Evolutionary conservation across 2,888 invertebrate species (phyloP).

Genomic region (Erebia ligea): DNA sequence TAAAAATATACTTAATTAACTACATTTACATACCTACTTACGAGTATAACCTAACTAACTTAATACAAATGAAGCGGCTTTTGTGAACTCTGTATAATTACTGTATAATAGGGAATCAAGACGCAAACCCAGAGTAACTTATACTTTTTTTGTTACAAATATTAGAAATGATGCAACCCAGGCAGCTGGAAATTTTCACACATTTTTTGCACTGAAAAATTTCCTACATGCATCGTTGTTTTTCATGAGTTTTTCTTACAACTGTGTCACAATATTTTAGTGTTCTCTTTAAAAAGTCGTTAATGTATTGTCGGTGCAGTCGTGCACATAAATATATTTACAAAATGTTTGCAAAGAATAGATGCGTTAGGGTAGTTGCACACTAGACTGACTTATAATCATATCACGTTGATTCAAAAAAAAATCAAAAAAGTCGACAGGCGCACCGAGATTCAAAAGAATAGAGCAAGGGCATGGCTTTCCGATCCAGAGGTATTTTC

Average conservation of each 20-base stretch:
- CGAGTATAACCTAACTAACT: too few species aligned
- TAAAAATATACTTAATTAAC: too few species aligned
- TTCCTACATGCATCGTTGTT: neutral
- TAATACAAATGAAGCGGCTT: too few species aligned
- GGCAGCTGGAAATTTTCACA: neutral
- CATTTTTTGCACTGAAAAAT: neutral
- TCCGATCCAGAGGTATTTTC: too few species aligned
- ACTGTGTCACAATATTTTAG: conserved; percentile 30
- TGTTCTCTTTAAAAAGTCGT: conserved; percentile 33
- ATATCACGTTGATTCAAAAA: too few species aligned
- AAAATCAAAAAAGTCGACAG: too few species aligned
- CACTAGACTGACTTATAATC: neutral
- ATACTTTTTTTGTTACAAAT: neutral
- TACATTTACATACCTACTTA: too few species aligned
- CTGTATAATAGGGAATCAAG: too few species aligned
- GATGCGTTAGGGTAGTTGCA: neutral
- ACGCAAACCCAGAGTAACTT: neutral
- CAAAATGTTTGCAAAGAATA: conserved; percentile 7
- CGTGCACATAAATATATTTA: conserved; percentile 15
- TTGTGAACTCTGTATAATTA: too few species aligned
- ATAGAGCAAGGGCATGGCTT: too few species aligned
- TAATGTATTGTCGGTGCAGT: conserved; percentile 26
- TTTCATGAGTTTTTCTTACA: conserved; percentile 25
- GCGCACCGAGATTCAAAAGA: too few species aligned
- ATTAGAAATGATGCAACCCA: neutral